These are phyloP conservation scores for Sphaeramia orbicularis DNA, from an alignment of 2,797 vertebrate genomes.

Conservation along the genomic window DNA sequence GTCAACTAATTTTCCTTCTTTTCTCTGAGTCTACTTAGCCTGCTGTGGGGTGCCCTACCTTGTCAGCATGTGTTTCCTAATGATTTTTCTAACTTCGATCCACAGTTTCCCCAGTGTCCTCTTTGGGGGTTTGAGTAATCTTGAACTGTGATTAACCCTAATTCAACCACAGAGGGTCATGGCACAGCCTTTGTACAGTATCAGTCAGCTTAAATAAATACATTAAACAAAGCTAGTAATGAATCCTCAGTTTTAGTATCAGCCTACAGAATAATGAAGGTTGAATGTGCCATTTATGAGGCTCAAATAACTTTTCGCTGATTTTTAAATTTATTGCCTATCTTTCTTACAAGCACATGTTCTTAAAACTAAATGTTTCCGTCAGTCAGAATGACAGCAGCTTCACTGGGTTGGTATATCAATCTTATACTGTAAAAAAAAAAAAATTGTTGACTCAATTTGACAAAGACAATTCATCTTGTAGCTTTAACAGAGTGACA, in stretches of 20 bases:
- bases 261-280: constrained; percentile 13
- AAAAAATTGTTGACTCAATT: too few species aligned
- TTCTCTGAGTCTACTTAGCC: constrained; percentile 7
- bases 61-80: constrained; percentile 40
- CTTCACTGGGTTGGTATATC: not conserved
- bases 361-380: constrained; percentile 1
- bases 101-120: constrained; percentile 26
- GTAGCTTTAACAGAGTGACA: too few species aligned
- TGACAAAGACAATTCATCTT: too few species aligned
- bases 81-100: constrained; percentile 38
- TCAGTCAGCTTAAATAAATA: constrained; percentile 39
- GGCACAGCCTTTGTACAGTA: constrained; percentile 12
- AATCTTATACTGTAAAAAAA: not conserved
- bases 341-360: not conserved
- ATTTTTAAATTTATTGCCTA: constrained; percentile 8
- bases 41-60: constrained; percentile 11
- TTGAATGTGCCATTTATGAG: not conserved
- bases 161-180: constrained; percentile 39
- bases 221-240: constrained; percentile 26
- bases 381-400: not conserved
- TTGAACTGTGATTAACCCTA: constrained; percentile 66
- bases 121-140: constrained; percentile 42
- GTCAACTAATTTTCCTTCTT: constrained; percentile 10
- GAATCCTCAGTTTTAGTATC: constrained; percentile 23
- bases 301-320: not conserved